Conservation (phyloP, 2,113 vertebrate genomes). For the Ivindomyrus marchei region DNA sequence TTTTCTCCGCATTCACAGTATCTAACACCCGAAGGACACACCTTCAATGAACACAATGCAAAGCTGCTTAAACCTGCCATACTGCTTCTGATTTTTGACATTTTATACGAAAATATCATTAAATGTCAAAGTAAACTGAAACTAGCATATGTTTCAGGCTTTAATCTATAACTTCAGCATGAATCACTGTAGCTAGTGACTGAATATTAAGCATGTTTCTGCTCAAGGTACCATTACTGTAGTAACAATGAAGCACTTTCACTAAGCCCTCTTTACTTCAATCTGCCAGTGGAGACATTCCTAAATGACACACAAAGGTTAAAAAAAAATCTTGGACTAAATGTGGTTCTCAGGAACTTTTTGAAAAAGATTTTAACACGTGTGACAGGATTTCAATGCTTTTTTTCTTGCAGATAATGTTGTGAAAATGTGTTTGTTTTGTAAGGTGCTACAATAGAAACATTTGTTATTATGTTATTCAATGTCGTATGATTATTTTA, state of each 20-base stretch:
- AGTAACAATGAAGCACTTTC: neutral
- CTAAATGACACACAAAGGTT: neutral
- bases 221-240: neutral
- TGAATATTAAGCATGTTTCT: neutral
- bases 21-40: neutral
- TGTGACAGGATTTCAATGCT: neutral
- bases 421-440: neutral
- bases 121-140: neutral
- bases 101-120: neutral
- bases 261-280: neutral
- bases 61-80: neutral
- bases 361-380: neutral
- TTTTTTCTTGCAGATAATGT: constrained; percentile 1
- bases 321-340: neutral
- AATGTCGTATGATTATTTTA: neutral
- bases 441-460: neutral
- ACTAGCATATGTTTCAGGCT: neutral
- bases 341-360: neutral
- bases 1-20: neutral
- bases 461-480: neutral
- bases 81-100: neutral
- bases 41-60: neutral
- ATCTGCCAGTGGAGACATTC: neutral
- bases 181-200: neutral
- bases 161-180: neutral